Percentiles rank a stretch among this genome's conserved stretches.
phyloP scores from a whole-genome alignment of 2,888 invertebrate genomes.

The Phortica magna region DNA sequence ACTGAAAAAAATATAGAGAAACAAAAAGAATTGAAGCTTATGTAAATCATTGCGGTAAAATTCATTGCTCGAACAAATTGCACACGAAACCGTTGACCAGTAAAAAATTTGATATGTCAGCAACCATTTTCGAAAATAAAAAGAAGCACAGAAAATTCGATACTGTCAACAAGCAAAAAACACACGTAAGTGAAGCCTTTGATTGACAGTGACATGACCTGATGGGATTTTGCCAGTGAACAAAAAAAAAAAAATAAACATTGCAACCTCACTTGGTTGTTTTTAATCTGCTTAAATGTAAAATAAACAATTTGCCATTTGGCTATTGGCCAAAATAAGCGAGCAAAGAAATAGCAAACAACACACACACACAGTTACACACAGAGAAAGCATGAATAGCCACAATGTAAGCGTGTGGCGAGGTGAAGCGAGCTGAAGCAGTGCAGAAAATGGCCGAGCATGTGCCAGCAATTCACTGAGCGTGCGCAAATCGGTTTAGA shows the following conservation, averaged over 20 bases:
- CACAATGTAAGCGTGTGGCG: not conserved
- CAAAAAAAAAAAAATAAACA: not conserved
- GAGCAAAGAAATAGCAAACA: not conserved
- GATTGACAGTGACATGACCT: conserved; percentile 20
- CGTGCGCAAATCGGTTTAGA: conserved; percentile 35
- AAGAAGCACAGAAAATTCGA: not conserved
- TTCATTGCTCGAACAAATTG: too few species aligned
- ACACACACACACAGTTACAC: not conserved
- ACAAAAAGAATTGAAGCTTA: too few species aligned
- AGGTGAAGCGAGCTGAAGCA: not conserved
- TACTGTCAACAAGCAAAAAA: not conserved
- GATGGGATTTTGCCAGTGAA: not conserved
- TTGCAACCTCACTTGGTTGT: conserved; percentile 46
- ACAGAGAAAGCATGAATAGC: not conserved
- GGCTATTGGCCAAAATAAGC: conserved; percentile 53
- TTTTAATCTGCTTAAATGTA: conserved; percentile 71
- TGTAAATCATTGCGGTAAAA: too few species aligned
- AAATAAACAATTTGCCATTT: conserved; percentile 67
- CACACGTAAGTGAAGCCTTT: not conserved
- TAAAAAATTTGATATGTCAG: too few species aligned
- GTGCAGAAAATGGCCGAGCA: conserved; percentile 21
- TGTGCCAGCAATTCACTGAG: conserved; percentile 32
- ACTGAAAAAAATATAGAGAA: too few species aligned
- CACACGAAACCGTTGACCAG: too few species aligned
- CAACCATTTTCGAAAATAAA: not conserved